Evolutionary conservation across 2,797 vertebrate species (phyloP).

Genomic region (Poecilia wingei): DNA sequence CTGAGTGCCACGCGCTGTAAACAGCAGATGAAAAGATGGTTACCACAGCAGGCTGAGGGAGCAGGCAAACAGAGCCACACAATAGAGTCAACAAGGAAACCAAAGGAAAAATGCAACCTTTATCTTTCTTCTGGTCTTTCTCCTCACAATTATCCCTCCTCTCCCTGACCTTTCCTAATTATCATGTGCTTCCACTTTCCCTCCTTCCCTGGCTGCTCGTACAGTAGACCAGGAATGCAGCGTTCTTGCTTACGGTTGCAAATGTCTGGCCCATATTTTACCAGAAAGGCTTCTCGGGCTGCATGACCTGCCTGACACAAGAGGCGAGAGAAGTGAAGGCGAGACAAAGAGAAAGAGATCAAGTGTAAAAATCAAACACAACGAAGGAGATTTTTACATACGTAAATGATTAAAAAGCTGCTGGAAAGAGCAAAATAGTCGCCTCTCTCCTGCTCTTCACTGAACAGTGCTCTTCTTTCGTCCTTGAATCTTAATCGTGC

Average conservation of each 20-base stretch:
- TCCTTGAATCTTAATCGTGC: constrained; percentile 71
- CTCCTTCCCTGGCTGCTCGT: constrained; percentile 36
- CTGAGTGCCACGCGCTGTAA: constrained; percentile 96
- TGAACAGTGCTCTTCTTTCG: constrained; percentile 40
- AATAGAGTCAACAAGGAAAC: constrained; percentile 10
- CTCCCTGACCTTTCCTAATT: constrained; percentile 38
- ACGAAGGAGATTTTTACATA: constrained; percentile 21
- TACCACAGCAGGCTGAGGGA: constrained; percentile 55
- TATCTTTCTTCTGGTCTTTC: constrained; percentile 13
- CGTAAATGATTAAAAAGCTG: constrained; percentile 18
- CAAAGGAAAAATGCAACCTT: constrained; percentile 26
- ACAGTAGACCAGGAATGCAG: constrained; percentile 38
- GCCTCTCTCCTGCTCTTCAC: constrained; percentile 21
- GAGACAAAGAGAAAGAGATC: constrained; percentile 12
- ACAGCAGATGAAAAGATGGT: constrained; percentile 81
- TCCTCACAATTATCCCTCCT: constrained; percentile 1
- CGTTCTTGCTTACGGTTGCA: constrained; percentile 49
- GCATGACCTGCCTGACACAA: constrained; percentile 35
- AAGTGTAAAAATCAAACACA: constrained; percentile 16
- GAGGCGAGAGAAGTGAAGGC: constrained; percentile 6
- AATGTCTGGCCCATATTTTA: constrained; percentile 57
- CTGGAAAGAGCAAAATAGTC: background rate
- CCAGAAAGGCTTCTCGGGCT: constrained; percentile 52
- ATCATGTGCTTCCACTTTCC: constrained; percentile 19
- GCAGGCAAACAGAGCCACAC: constrained; percentile 16